A percentile compares a stretch with the other conserved stretches of the same genome.
Conservation (phyloP, 2,888 invertebrate species). For the Carabus problematicus region DNA sequence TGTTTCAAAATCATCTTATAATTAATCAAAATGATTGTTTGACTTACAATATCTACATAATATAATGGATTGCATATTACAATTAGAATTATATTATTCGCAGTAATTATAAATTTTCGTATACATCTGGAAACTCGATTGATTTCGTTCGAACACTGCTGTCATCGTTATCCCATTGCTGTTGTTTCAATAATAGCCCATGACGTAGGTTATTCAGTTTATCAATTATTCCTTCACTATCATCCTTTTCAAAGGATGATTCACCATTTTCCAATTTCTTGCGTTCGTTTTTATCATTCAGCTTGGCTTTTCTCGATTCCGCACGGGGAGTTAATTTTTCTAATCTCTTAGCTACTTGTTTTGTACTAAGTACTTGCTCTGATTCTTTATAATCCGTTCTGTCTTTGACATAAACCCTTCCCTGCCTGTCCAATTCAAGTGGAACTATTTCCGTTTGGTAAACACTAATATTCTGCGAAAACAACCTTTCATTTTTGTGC, state of each 20-base stretch:
- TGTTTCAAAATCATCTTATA: too few relatives aligned
- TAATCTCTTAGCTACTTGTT: conserved; percentile 51
- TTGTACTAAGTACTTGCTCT: conserved; percentile 56
- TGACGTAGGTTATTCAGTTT: conserved; percentile 58
- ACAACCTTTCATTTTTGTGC: conserved; percentile 62
- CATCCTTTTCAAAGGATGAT: conserved; percentile 40
- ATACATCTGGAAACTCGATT: conserved; percentile 32
- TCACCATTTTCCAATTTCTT: conserved; percentile 30
- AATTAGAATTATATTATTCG: not conserved
- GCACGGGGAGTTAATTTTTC: conserved; percentile 51
- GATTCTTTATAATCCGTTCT: conserved; percentile 26
- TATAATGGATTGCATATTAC: not conserved
- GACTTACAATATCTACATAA: conserved; percentile 17
- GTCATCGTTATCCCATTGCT: conserved; percentile 61
- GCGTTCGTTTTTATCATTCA: conserved; percentile 43
- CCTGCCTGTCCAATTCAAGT: conserved; percentile 64
- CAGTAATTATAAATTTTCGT: conserved; percentile 32
- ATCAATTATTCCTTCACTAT: conserved; percentile 52
- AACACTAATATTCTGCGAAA: conserved; percentile 57
- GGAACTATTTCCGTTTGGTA: conserved; percentile 62
- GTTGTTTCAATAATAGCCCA: conserved; percentile 62
- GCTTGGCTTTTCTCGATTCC: conserved; percentile 36
- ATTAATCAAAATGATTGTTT: not conserved
- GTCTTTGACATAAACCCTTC: conserved; percentile 58
- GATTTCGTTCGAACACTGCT: conserved; percentile 17